Conservation (phyloP, 1,140 invertebrate species). For the Ostrea edulis region DNA sequence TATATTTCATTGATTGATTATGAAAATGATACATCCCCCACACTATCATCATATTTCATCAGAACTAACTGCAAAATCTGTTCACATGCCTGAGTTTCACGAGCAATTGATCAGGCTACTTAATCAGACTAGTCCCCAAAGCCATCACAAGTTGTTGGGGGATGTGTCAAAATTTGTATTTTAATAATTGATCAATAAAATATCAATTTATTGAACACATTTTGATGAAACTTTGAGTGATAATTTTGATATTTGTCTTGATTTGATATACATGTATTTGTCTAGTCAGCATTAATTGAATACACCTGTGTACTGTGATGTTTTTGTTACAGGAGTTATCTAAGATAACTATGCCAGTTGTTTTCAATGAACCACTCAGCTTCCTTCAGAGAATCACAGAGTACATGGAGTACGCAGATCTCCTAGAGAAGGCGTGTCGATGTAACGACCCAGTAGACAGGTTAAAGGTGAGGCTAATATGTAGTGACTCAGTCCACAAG, state of each 20-base stretch:
- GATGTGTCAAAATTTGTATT: not conserved
- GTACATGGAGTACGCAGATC: conserved; percentile 94
- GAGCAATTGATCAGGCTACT: not conserved
- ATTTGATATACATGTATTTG: no score
- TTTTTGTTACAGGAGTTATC: conserved; percentile 86
- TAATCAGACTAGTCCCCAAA: not conserved
- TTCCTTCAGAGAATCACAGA: conserved; percentile 97
- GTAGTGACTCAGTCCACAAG: no score
- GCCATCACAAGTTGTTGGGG: not conserved
- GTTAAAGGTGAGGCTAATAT: conserved; percentile 83
- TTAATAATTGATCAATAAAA: not conserved
- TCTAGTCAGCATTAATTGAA: no score
- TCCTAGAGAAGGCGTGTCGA: conserved; percentile 89
- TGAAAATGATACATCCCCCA: conserved; percentile 16
- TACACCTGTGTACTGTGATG: no score
- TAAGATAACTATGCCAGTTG: conserved; percentile 98
- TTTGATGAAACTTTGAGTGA: no score
- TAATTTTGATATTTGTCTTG: no score
- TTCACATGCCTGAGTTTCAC: not conserved
- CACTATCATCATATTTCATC: not conserved
- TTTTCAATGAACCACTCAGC: conserved; percentile 97
- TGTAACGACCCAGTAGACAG: conserved; percentile 88
- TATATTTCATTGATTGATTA: not conserved
- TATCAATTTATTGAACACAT: not conserved
- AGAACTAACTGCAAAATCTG: not conserved